phyloP scores from a whole-genome alignment of 2,113 vertebrate genomes.

The Condylura cristata region DNA sequence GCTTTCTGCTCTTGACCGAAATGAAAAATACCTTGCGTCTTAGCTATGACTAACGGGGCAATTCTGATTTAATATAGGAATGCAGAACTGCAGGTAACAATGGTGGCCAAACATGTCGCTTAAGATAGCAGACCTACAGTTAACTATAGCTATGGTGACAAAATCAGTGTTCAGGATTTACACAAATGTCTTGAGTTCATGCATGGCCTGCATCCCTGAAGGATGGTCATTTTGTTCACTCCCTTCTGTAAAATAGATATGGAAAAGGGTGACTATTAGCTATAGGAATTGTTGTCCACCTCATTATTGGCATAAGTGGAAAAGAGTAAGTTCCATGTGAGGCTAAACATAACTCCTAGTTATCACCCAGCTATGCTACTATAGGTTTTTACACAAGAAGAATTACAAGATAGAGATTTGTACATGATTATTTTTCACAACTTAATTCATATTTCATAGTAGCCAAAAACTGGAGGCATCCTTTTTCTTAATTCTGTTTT shows the following conservation, averaged over 20 bases:
- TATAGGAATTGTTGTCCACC: neutral
- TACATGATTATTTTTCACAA: conserved; percentile 10
- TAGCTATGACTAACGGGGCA: no score
- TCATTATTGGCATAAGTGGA: neutral
- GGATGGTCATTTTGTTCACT: neutral
- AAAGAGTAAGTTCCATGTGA: neutral
- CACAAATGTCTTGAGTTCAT: neutral
- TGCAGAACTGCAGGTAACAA: no score
- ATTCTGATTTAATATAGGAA: no score
- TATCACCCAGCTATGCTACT: neutral
- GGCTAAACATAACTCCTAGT: neutral
- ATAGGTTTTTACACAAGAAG: neutral
- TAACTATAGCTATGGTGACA: neutral
- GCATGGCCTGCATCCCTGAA: neutral
- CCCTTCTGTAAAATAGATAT: neutral
- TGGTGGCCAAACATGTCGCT: no score
- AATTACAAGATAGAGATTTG: conserved; percentile 10
- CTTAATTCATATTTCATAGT: neutral
- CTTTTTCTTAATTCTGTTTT: neutral
- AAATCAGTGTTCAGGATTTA: neutral
- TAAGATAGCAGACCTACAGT: no score
- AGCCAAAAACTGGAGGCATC: neutral
- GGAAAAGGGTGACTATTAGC: neutral
- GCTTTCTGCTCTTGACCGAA: no score
- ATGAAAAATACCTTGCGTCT: no score